phyloP scores from a whole-genome alignment of 2,113 vertebrate species.

The Stegostoma tigrinum region DNA sequence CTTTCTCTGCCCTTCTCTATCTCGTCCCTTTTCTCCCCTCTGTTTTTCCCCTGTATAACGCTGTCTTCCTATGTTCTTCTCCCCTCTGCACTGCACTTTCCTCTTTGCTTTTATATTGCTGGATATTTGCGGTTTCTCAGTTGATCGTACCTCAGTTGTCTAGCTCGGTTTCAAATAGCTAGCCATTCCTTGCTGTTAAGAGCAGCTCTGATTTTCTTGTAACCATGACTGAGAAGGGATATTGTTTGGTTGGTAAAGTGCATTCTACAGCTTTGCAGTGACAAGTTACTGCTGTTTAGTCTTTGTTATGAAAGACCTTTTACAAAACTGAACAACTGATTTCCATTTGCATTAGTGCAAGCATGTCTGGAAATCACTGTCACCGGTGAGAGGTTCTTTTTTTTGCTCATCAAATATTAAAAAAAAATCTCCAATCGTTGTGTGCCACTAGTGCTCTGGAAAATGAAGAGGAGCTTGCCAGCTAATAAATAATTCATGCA shows the following conservation, averaged over 20 bases:
- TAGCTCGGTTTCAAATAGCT: not conserved
- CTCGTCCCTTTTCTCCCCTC: too few species aligned
- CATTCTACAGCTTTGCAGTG: not conserved
- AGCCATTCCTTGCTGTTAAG: not conserved
- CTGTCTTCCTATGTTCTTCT: not conserved
- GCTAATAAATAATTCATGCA: slow-evolving; percentile 19
- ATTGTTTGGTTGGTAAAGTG: not conserved
- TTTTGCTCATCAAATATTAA: not conserved
- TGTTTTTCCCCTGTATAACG: too few species aligned
- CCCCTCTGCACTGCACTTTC: not conserved
- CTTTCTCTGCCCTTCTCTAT: not conserved
- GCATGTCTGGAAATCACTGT: not conserved
- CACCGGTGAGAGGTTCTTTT: not conserved
- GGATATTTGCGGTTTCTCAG: not conserved
- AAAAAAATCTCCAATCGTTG: not conserved
- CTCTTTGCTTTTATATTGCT: not conserved
- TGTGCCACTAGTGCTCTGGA: not conserved
- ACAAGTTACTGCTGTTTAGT: not conserved
- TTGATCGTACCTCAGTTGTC: too few species aligned
- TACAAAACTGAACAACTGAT: slow-evolving; percentile 7
- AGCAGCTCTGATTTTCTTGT: not conserved
- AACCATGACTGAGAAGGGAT: not conserved
- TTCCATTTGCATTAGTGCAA: not conserved
- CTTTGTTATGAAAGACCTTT: not conserved
- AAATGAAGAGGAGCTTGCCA: slow-evolving; percentile 13